Percentiles rank a stretch among this genome's conserved stretches.
Evolutionary conservation across 2,113 vertebrate genomes (phyloP).

Genomic region (Dromiciops gliroides): DNA sequence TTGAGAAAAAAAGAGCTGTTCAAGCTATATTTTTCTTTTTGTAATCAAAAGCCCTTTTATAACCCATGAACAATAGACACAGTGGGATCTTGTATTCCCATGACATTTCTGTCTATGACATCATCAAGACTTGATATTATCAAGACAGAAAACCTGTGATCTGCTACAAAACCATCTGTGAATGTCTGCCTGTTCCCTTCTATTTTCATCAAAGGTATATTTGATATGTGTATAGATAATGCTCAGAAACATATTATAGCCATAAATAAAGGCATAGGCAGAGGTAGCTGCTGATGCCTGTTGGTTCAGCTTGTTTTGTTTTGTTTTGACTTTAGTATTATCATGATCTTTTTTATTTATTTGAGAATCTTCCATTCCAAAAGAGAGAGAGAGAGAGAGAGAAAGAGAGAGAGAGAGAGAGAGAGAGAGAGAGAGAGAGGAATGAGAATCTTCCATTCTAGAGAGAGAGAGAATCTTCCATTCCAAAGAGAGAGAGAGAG

Average conservation of each 20-base stretch:
- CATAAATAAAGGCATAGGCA: background rate
- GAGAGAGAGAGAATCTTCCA: too few relatives aligned
- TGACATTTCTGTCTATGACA: background rate
- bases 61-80: background rate
- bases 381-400: too few relatives aligned
- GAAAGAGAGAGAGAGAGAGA: too few relatives aligned
- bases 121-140: background rate
- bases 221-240: background rate
- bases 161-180: background rate
- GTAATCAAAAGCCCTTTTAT: background rate
- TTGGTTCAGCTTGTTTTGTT: background rate
- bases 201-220: background rate
- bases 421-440: too few relatives aligned
- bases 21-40: background rate
- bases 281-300: background rate
- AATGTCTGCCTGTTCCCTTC: background rate
- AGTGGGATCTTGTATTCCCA: background rate
- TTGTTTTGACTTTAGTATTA: background rate
- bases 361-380: background rate
- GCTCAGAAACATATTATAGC: background rate
- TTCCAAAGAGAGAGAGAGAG: too few relatives aligned
- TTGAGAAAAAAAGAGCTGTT: background rate
- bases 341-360: background rate
- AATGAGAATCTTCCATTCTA: too few relatives aligned
- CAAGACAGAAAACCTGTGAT: background rate